phyloP scores from a whole-genome alignment of 2,797 vertebrate genomes.

The Danio aesculapii region DNA sequence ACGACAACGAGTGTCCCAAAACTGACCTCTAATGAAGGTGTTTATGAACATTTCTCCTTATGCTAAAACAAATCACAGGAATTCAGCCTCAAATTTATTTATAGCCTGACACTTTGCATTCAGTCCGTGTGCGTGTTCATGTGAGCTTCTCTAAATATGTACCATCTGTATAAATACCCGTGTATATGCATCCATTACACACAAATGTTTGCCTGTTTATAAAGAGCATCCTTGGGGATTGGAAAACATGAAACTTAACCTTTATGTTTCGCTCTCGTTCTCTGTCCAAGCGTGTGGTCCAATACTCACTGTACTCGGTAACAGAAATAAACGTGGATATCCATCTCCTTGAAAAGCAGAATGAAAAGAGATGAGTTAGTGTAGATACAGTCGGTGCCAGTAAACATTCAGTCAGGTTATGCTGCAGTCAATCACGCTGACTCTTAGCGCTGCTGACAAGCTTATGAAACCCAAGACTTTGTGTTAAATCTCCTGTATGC shows the following conservation, averaged over 20 bases:
- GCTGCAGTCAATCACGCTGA: neutral
- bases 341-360: neutral
- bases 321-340: slow-evolving; percentile 7
- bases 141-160: slow-evolving; percentile 49
- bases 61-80: slow-evolving; percentile 6
- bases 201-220: slow-evolving; percentile 46
- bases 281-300: neutral
- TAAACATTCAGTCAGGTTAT: neutral
- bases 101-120: slow-evolving; percentile 21
- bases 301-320: neutral
- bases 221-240: slow-evolving; percentile 17
- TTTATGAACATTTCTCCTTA: slow-evolving; percentile 20
- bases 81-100: slow-evolving; percentile 16
- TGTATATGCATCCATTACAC: slow-evolving; percentile 40
- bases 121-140: slow-evolving; percentile 14
- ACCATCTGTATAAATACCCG: slow-evolving; percentile 44
- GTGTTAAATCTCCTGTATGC: neutral
- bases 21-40: slow-evolving; percentile 2
- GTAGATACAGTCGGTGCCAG: no score
- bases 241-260: slow-evolving; percentile 23
- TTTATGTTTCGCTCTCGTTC: slow-evolving; percentile 3
- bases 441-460: neutral
- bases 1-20: neutral
- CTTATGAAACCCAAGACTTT: slow-evolving; percentile 7
- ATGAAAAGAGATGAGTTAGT: neutral